Conservation (phyloP, 2,797 vertebrate genomes). For the Microctenopoma lineatum region DNA sequence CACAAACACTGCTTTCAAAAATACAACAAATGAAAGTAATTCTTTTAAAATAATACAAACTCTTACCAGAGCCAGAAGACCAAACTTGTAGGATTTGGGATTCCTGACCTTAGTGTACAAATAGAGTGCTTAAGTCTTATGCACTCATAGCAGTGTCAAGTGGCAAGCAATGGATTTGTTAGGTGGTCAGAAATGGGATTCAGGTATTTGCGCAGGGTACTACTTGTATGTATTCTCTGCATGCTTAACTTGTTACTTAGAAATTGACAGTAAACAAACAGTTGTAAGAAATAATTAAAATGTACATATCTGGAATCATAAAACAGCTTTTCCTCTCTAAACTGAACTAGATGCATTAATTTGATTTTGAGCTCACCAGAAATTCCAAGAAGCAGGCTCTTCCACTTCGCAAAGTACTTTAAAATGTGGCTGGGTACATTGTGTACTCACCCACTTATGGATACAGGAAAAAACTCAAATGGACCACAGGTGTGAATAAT, state of each 20-base stretch:
- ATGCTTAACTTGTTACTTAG: background rate
- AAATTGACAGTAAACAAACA: background rate
- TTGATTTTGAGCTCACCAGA: background rate
- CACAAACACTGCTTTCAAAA: conserved; percentile 26
- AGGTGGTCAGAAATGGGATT: background rate
- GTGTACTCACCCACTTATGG: background rate
- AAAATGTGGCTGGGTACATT: background rate
- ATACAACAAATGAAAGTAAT: conserved; percentile 8
- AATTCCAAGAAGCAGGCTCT: background rate
- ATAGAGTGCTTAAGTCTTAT: background rate
- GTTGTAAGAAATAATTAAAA: background rate
- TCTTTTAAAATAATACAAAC: conserved; percentile 11
- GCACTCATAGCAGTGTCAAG: background rate
- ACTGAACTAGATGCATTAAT: background rate
- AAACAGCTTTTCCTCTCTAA: background rate
- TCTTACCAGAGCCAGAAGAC: background rate
- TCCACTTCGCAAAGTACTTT: background rate
- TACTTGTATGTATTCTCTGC: background rate
- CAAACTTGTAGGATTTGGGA: background rate
- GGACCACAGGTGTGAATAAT: background rate
- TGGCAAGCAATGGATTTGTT: background rate
- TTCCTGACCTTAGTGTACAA: conserved; percentile 2
- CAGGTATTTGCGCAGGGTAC: background rate
- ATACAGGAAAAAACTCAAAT: background rate
- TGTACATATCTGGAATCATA: too few relatives aligned